Base-by-base conservation (phyloP, 35 echinoderm and acorn worm genomes). In the Ophioderma brevispina region DNA sequence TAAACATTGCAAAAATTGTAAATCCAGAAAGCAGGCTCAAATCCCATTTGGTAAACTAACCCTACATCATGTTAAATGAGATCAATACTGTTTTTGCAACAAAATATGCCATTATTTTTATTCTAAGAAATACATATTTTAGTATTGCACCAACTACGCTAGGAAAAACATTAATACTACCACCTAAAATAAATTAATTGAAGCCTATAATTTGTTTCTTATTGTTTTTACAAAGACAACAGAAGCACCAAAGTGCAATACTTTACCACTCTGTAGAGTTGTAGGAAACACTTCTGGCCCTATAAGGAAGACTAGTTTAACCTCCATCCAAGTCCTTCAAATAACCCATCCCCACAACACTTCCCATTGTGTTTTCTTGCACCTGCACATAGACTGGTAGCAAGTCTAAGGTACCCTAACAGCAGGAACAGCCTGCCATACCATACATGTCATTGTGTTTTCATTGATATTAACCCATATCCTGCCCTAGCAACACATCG, bases 371-470 rank as follows among this genome's bases (percentile, higher is more conserved):
- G n/a, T n/a, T n/a, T n/a, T n/a, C n/a, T n/a, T n/a, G n/a, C n/a
- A n/a, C n/a, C n/a, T n/a, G n/a, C n/a, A n/a, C n/a, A n/a, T 70
- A 70, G 59, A 70, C 59, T 70, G 59, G 59, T 25, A 25, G 2
- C n/a, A 25, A 70, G 59, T 70, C 59, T 70, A 70, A 30, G 59
- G 17, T 70, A 70, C 10, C 59, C 59, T 70, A 25, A 70, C 59
- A 70, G 59, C 59, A 70, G 59, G 59, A 70, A 70, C 59, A 15
- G 59, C 59, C 59, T 70, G 59, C 59, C 59, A 70, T 70, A 70
- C 59, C 59, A 70, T 70, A 70, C 59, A 70, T 70, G 59, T 70
- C 59, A 70, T 70, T 70, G 59, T 70, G 59, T 70, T 70, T 70
- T 70, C 59, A 70, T 70, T 70, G 59, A 70, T 70, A 70, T 70